Base-by-base conservation (phyloP, 2,797 vertebrate genomes). In the Pangasius djambal region DNA sequence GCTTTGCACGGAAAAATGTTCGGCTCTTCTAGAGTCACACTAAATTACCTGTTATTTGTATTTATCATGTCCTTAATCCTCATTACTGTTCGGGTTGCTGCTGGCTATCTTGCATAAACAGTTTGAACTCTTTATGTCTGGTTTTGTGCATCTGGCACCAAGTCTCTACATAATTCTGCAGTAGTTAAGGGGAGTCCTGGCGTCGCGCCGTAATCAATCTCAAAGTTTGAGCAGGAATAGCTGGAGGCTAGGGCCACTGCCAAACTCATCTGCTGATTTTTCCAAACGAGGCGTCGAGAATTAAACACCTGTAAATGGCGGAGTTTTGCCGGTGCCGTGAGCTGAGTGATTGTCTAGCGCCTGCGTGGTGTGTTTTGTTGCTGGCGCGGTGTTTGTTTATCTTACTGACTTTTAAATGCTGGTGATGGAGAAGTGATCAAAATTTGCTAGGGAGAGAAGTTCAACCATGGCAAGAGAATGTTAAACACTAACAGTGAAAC, bases 181-280 rank as follows among this genome's bases (percentile, higher is more conserved):
- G 61, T 50, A 34, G 82, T 67, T 84, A 50, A 59, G 48, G 48
- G 40, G 57, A 75, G 87, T 22, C 52, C 31, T 57, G 72, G 88
- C 83, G 78, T 78, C 22, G 70, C 6, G 44, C 89, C 86, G 61
- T 87, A n/a, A 91, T 91, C 91, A 90, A 87, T 89, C 91, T 91
- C 48, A 13, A 87, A 72, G 77, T 90, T 91, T 91, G 86, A 89
- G 88, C 86, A 82, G 87, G 82, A 84, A 85, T 85, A 90, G 88
- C 83, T 69, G 89, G 84, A 92, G 89, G 79, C 89, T 67, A 63
- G 22, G 77, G 2, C 12, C 89, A 67, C 61, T 69, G 86, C 87
- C 91, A 90, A 88, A 74, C 72, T 40, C 34, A 31, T 85, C 79
- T 61, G 77, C 87, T 83, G 87, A 85, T 63, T 40, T 83, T 82